Percentiles rank a stretch among this genome's conserved stretches.
Evolutionary conservation across 2,113 vertebrate species (phyloP).

Genomic region (Saccopteryx bilineata): DNA sequence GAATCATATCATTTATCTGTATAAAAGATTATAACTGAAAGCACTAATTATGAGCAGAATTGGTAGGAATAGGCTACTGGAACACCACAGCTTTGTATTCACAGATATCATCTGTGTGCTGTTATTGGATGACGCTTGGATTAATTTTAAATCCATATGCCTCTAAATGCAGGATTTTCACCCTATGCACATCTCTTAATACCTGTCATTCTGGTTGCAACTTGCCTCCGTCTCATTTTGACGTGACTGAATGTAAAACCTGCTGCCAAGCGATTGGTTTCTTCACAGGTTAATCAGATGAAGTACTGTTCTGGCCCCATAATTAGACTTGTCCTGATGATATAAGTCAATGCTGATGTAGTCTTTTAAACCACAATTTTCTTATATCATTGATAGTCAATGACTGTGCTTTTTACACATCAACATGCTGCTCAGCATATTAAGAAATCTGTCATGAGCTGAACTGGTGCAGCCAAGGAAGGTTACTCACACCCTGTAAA

Average conservation of each 20-base stretch:
- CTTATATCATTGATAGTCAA: not conserved
- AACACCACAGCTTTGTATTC: not conserved
- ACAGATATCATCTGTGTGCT: not conserved
- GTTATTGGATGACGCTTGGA: not conserved
- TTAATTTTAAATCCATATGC: constrained; percentile 7
- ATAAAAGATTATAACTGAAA: not conserved
- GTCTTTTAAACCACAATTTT: not conserved
- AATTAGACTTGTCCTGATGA: not conserved
- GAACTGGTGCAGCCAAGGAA: not conserved
- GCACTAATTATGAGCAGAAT: not conserved
- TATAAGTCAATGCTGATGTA: not conserved
- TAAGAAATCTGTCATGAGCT: not conserved
- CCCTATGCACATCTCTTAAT: not conserved
- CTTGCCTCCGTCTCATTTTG: not conserved
- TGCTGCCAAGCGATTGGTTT: not conserved
- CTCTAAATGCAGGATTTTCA: not conserved
- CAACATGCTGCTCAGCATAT: not conserved
- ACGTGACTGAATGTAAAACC: not conserved
- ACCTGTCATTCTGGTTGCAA: not conserved
- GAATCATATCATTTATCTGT: not conserved
- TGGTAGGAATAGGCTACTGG: not conserved
- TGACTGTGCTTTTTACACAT: not conserved
- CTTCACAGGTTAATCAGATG: not conserved
- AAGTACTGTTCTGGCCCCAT: not conserved
- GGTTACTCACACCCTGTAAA: not conserved